Base-by-base conservation (phyloP, 1,140 invertebrate species). In the Scaptomyza pallida region DNA sequence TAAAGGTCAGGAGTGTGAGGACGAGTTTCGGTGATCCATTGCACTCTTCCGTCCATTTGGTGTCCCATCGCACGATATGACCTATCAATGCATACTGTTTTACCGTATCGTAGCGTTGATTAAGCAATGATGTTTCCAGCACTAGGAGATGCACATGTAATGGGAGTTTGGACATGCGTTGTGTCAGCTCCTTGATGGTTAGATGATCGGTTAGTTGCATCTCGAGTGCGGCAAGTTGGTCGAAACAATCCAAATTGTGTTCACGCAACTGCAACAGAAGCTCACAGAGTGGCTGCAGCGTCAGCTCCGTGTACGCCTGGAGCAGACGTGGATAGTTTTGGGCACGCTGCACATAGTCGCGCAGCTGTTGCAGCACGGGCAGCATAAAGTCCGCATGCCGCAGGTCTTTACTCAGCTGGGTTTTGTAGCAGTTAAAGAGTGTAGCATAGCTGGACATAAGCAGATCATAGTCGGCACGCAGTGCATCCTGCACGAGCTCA, bases 401-500 rank as follows among this genome's bases (percentile, higher is more conserved):
- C 54, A 17, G 12, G 5, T 40, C n/a, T 5, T 13, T 12, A 9
- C 0, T n/a, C 3, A 61, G 37, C 12, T 62, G 26, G 1, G 23
- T 52, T 8, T 85, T 76, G 52, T 91, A 90, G 35, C 51, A 59
- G 0, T 13, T 19, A 6, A 91, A 85, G 8, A 91, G 37, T 47
- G 3, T 16, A 16, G 48, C 72, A 37, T 78, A 89, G 33, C 65
- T 48, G 3, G 26, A n/a, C 52, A 75, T 60, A 3, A 75, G 21
- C 3, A 86, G 21, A 5, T 57, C 23, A 44, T 75, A 75, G 15
- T 85, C 72, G 2, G 63, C 67, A 8, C 86, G 77, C 52, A 77
- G 56, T 4, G 73, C 67, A 57, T 91, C 89, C 44, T 91, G 89
- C 0, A 90, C 51, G 0, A 85, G 45, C 33, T 89, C 89, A 12